Conservation (phyloP, 2,113 vertebrate species). For the Pachypanchax playfairii region DNA sequence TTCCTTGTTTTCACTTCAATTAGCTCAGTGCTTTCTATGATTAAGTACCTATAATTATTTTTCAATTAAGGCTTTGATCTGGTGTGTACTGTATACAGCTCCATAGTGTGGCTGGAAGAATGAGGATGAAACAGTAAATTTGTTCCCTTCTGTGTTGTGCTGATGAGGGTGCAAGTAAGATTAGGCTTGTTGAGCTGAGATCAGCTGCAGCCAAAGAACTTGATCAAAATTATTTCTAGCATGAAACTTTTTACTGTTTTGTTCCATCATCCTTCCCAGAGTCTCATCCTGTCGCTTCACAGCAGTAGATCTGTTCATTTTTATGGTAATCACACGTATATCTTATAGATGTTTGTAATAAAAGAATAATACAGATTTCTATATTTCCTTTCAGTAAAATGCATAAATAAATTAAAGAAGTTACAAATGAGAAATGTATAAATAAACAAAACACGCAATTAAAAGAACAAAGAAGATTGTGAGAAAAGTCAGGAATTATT, state of each 20-base stretch:
- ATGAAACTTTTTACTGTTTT: slow-evolving; percentile 43
- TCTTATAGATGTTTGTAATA: background rate
- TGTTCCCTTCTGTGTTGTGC: slow-evolving; percentile 75
- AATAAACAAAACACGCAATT: no score
- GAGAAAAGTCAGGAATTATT: no score
- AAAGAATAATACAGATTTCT: no score
- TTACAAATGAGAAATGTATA: no score
- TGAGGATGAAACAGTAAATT: slow-evolving; percentile 78
- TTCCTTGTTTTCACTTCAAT: slow-evolving; percentile 97
- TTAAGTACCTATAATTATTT: slow-evolving; percentile 99
- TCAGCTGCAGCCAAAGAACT: slow-evolving; percentile 34
- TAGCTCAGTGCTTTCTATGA: slow-evolving; percentile 97
- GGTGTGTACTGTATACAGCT: slow-evolving; percentile 84
- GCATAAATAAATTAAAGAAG: no score
- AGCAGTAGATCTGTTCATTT: slow-evolving; percentile 2
- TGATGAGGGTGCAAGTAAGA: slow-evolving; percentile 74
- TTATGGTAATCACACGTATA: background rate
- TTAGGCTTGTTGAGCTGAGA: slow-evolving; percentile 66
- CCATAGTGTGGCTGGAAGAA: slow-evolving; percentile 69
- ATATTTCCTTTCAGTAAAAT: no score
- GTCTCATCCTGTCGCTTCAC: no score
- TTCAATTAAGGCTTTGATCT: slow-evolving; percentile 99
- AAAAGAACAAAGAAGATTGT: no score
- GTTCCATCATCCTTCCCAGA: background rate
- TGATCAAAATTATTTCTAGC: slow-evolving; percentile 25